Base-by-base conservation (phyloP, 2,113 vertebrate species). In the Pseudopodoces humilis region DNA sequence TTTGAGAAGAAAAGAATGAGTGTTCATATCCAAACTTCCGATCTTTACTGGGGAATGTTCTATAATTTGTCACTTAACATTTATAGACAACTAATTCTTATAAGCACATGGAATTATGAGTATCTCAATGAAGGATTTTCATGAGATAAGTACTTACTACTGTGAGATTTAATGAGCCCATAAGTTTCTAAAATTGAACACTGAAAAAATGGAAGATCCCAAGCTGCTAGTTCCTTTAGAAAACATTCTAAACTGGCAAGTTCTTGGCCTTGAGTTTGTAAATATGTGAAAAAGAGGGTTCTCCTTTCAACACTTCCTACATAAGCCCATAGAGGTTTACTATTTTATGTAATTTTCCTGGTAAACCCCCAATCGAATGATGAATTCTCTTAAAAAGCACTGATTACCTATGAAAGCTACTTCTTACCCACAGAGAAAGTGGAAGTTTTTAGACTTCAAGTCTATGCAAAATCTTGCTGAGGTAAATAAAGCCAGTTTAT, bases 301-400 rank as follows among this genome's bases (percentile, higher is more conserved):
- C 22, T 92, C 52, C 56, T 71, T 94, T 88, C 83, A 94, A 75
- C 77, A 88, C 76, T 96, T 94, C 89, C 82, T 84, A 86, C 81
- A 50, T 79, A 71, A 75, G 20, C 47, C 46, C 50, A 37, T 46
- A 59, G 33, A 83, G 33, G 6, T 74, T 86, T 75, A 81, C 56
- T 78, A 52, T 52, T 75, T 87, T 69, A 49, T 46, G 20, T 35
- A 44, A 55, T 62, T 72, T 71, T 93, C 21, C 43, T 67, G 59
- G 70, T 80, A 85, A 95, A 65, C 15, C 43, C 35, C 39, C 52
- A 15, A 76, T 84, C 37, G 31, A 84, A 84, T 23, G 10, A 44
- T 63, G 33, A 84, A 58, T 82, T 83, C 24, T 63, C 11, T 72
- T 52, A 77, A 83, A 93, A 88, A 70, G 8, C 35, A 67, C 35